A percentile compares a stretch with the other conserved stretches of the same genome.
phyloP scores from a whole-genome alignment of 2,113 vertebrate species.

The Microtus pennsylvanicus region DNA sequence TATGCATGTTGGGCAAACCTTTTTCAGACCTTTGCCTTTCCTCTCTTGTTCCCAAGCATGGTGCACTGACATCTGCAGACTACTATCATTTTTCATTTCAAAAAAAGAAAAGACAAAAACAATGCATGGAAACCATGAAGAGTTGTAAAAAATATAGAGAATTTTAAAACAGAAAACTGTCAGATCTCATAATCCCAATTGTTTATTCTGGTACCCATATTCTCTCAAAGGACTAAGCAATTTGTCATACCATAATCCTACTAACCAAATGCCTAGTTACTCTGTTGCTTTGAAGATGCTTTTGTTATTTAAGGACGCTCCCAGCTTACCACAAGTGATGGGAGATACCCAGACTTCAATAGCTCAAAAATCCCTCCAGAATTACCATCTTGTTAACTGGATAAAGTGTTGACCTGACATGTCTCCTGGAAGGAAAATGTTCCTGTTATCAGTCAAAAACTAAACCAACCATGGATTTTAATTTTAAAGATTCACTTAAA shows the following conservation, averaged over 20 bases:
- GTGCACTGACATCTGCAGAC: not conserved
- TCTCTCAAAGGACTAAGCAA: not conserved
- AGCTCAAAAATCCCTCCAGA: not conserved
- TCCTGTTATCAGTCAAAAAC: conserved; percentile 6
- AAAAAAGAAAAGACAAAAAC: not conserved
- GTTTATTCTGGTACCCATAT: conserved; percentile 12
- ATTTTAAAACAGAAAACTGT: conserved; percentile 15
- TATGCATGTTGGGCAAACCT: not conserved
- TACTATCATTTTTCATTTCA: not conserved
- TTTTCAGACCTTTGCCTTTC: not conserved
- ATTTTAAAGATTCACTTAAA: not conserved
- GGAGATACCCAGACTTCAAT: not conserved
- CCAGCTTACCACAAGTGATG: not conserved
- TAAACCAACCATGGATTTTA: not conserved
- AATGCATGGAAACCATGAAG: not conserved
- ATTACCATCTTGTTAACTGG: not conserved
- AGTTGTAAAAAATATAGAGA: not conserved
- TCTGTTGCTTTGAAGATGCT: not conserved
- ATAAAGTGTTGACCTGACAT: not conserved
- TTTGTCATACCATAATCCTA: not conserved
- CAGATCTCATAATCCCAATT: not conserved
- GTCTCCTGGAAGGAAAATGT: not conserved
- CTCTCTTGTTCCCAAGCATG: not conserved
- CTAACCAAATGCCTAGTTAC: not conserved
- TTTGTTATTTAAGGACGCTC: not conserved